Evolutionary conservation across 2,888 invertebrate species (phyloP).

Genomic region (Trachelus iudaicus): DNA sequence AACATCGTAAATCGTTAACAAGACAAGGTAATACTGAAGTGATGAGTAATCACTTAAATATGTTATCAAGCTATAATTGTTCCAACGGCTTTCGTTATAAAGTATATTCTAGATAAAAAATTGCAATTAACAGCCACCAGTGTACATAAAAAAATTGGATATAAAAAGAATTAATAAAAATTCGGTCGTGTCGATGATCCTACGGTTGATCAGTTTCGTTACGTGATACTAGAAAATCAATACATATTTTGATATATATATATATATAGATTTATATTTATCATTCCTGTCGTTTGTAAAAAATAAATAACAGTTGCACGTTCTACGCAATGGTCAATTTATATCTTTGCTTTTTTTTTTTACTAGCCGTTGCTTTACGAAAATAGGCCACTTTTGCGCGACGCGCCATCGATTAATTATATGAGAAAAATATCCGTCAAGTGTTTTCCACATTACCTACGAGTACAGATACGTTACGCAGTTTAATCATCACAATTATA

Average conservation of each 20-base stretch:
- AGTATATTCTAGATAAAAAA: not conserved
- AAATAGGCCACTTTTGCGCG: not conserved
- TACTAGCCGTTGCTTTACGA: not conserved
- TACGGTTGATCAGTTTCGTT: not conserved
- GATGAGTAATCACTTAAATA: not conserved
- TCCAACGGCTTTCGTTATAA: not conserved
- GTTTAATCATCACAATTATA: not conserved
- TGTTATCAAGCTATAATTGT: not conserved
- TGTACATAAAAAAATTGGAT: not conserved
- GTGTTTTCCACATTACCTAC: not conserved
- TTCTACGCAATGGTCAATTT: not conserved
- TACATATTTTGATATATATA: too few species aligned
- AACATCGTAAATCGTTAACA: not conserved
- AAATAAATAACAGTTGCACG: not conserved
- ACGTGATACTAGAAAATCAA: too few species aligned
- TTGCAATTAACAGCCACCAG: not conserved
- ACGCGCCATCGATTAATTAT: not conserved
- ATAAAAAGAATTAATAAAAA: not conserved
- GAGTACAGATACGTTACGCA: not conserved
- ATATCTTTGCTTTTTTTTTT: not conserved
- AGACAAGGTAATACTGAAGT: not conserved
- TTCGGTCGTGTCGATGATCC: not conserved
- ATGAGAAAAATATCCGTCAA: not conserved
- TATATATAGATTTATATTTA: too few species aligned
- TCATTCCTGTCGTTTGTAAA: too few species aligned